phyloP scores from a whole-genome alignment of 1,140 invertebrate genomes.

The Heterodera schachtii region DNA sequence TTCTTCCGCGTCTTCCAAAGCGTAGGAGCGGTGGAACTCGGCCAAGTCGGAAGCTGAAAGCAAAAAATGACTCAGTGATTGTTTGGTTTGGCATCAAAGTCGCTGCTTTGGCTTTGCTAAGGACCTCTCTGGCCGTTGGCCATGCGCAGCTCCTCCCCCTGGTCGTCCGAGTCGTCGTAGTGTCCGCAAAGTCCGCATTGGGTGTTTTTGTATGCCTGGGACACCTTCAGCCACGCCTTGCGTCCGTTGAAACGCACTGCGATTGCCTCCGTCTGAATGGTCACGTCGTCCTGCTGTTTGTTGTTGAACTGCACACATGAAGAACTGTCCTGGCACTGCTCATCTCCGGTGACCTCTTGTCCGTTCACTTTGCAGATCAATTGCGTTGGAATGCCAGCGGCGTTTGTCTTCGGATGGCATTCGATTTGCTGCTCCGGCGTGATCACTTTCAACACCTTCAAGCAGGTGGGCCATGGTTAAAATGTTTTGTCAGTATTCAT shows the following conservation, averaged over 20 bases:
- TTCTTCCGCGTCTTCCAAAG: conserved; percentile 10
- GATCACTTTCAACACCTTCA: conserved; percentile 45
- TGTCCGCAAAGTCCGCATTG: conserved; percentile 48
- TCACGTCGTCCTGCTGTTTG: conserved; percentile 18
- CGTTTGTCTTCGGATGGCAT: conserved; percentile 25
- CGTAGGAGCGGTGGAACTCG: conserved; percentile 46
- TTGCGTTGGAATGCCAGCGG: background rate
- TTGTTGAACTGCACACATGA: conserved; percentile 36
- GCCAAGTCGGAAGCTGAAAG: conserved; percentile 27
- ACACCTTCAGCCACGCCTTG: conserved; percentile 36
- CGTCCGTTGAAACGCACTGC: conserved; percentile 38
- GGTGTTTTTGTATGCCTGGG: conserved; percentile 33
- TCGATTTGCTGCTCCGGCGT: conserved; percentile 36
- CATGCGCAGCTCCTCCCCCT: conserved; percentile 34
- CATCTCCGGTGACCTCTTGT: background rate
- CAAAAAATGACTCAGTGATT: background rate
- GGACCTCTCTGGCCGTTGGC: conserved; percentile 27
- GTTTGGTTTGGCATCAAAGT: too few relatives aligned
- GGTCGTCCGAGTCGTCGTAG: conserved; percentile 32
- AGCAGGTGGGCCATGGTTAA: background rate
- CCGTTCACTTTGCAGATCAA: conserved; percentile 27
- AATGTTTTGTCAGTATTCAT: too few relatives aligned
- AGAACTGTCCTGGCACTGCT: conserved; percentile 19
- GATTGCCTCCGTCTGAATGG: conserved; percentile 25
- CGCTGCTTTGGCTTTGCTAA: background rate